phyloP scores from a whole-genome alignment of 2,797 vertebrate genomes.

The Sebastes oblongus region DNA sequence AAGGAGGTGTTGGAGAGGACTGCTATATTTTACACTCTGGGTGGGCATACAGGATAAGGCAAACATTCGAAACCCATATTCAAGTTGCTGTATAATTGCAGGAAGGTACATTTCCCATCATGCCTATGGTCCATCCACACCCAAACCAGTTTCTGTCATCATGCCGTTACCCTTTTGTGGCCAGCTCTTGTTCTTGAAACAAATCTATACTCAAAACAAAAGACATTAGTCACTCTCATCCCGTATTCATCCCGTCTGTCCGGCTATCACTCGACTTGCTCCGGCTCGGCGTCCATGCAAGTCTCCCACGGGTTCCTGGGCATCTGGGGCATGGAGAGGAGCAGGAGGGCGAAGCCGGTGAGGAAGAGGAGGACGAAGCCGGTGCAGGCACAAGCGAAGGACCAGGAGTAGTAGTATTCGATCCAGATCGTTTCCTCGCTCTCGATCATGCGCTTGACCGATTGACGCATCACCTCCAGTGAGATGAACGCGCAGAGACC shows the following conservation, averaged over 20 bases:
- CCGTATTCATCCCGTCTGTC: background rate
- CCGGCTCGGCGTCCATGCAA: conserved; percentile 95
- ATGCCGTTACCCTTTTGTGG: background rate
- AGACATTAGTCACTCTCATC: conserved; percentile 13
- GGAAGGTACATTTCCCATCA: conserved; percentile 8
- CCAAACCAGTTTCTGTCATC: background rate
- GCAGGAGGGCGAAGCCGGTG: conserved; percentile 87
- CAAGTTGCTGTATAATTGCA: conserved; percentile 3
- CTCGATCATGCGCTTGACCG: conserved; percentile 95
- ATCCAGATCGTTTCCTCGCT: conserved; percentile 94
- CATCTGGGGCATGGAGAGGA: conserved; percentile 95
- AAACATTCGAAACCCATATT: conserved; percentile 6
- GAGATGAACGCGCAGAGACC: conserved; percentile 94
- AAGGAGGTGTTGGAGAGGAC: background rate
- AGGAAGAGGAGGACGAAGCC: conserved; percentile 91
- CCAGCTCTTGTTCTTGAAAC: conserved; percentile 18
- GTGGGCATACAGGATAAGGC: background rate
- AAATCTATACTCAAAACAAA: conserved; percentile 24
- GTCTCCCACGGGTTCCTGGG: conserved; percentile 97
- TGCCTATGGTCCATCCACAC: conserved; percentile 7
- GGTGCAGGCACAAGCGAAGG: conserved; percentile 91
- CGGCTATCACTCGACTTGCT: conserved; percentile 76
- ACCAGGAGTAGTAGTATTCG: conserved; percentile 91
- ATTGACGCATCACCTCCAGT: conserved; percentile 96
- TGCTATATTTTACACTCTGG: background rate